Percentiles rank a stretch among this genome's conserved stretches.
Conservation (phyloP, 2,888 invertebrate species). For the Pristionchus entomophagus region DNA sequence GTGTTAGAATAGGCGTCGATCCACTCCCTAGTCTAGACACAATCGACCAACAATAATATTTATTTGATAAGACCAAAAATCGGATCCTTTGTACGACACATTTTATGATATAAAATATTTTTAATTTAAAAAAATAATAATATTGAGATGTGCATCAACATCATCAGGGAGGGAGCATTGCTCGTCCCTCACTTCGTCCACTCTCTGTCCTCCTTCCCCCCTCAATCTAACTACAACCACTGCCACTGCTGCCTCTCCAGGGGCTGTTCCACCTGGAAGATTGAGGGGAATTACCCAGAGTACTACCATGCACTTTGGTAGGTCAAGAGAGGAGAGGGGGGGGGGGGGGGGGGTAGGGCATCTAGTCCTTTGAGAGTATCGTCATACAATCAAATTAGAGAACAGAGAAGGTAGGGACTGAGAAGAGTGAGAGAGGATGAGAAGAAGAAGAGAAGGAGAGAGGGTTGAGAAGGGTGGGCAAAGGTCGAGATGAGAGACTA, state of each 20-base stretch:
- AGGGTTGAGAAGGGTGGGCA: not conserved
- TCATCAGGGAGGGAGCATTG: not conserved
- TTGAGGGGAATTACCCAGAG: constrained; percentile 56
- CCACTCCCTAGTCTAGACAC: not conserved
- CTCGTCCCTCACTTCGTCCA: not conserved
- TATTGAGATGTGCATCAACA: not conserved
- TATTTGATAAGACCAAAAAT: too few relatives aligned
- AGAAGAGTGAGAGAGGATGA: not conserved
- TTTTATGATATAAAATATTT: too few relatives aligned
- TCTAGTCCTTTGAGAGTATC: not conserved
- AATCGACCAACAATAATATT: too few relatives aligned
- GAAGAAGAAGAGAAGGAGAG: too few relatives aligned
- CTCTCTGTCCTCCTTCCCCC: constrained; percentile 51
- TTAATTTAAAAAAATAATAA: not conserved
- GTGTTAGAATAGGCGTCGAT: not conserved
- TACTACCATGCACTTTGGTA: constrained; percentile 64
- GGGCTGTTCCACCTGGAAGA: constrained; percentile 27
- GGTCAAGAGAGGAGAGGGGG: constrained; percentile 36
- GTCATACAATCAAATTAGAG: not conserved
- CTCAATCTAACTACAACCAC: constrained; percentile 42
- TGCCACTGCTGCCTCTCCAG: constrained; percentile 32
- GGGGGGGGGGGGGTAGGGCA: not conserved
- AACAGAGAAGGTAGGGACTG: not conserved
- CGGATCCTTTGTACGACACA: too few relatives aligned
- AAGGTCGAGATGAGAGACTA: not conserved